Base-by-base conservation (phyloP, 1,140 invertebrate genomes). In the Heliconius hewitsoni region DNA sequence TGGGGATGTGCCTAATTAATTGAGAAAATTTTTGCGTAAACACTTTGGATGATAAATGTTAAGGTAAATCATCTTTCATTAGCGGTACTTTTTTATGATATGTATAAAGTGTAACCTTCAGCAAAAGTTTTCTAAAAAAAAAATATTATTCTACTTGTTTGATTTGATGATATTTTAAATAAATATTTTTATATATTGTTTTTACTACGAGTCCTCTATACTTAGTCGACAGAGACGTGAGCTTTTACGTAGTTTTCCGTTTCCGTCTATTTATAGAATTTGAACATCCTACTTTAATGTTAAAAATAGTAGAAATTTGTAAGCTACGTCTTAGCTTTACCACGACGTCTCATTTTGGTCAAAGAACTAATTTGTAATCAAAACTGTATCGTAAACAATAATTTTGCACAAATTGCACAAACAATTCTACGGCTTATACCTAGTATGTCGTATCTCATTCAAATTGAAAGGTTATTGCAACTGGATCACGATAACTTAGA, bases 1-100 rank as follows among this genome's bases (percentile, higher is more conserved):
- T 81, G 73, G 84, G 84, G 85, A 76, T 74, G 81, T 79, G 79
- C 50, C 77, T 86, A 86, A 85, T 86, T 83, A 82, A 84, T 74
- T 80, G 79, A 73, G 60, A 79, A 83, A 50, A 30, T 66, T 66
- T 66, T 66, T 66, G 60, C 60, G 60, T 30, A 66, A 30, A 66
- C 60, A 66, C 8, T 37, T 11, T 66, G 60, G 27, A 27, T 66
- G 60, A 66, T 66, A 66, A 66, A 66, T 66, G 60, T 27, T 66
- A 16, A 66, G 60, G 27, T 66, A 16, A 6, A 3, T 66, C 23
- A 6, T 66, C 23, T 13, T 66, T 30, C 11, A 27, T 16, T 30
- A 66, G 9, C 60, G 60, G 18, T 66, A 1, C 9, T 30, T 30
- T 30, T 23, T 66, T 66, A 1, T 27, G 23, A 16, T 27, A 60